phyloP scores from a whole-genome alignment of 64 coral and sea anemone genomes.

The Montipora capricornis region DNA sequence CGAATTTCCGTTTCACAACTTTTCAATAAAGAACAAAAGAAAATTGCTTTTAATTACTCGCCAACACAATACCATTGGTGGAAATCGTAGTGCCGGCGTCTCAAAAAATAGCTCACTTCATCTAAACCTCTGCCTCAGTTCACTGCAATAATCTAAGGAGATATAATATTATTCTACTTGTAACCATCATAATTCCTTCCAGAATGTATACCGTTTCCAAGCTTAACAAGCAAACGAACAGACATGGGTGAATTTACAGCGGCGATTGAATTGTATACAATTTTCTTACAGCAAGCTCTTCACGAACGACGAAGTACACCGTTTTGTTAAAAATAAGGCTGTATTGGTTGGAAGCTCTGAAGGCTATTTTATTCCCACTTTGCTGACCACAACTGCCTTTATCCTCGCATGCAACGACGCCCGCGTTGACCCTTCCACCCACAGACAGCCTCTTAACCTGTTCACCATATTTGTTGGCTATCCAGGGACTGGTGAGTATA shows the following conservation, averaged over 20 bases:
- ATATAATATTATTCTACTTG: background rate
- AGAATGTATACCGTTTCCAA: conserved; percentile 18
- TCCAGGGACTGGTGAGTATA: conserved; percentile 34
- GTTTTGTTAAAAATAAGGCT: conserved; percentile 11
- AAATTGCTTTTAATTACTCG: background rate
- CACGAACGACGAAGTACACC: background rate
- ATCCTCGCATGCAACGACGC: conserved; percentile 18
- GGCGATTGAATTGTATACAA: conserved; percentile 7
- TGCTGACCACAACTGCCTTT: conserved; percentile 31
- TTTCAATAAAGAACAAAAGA: conserved; percentile 24
- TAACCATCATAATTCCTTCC: background rate
- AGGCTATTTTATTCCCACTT: conserved; percentile 14
- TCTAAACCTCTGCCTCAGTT: conserved; percentile 14
- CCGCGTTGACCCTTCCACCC: conserved; percentile 4
- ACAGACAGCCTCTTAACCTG: conserved; percentile 20
- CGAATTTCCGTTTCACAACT: conserved; percentile 8
- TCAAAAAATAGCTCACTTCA: conserved; percentile 2
- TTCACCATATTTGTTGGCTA: conserved; percentile 48
- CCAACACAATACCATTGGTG: background rate
- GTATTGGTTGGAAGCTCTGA: conserved; percentile 3
- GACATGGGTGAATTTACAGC: conserved; percentile 11
- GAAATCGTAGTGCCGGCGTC: background rate
- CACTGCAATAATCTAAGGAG: background rate
- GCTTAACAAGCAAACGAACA: conserved; percentile 16
- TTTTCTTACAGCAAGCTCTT: conserved; percentile 1